Conservation (phyloP, 2,888 invertebrate genomes). For the Ditylenchus weischeri region DNA sequence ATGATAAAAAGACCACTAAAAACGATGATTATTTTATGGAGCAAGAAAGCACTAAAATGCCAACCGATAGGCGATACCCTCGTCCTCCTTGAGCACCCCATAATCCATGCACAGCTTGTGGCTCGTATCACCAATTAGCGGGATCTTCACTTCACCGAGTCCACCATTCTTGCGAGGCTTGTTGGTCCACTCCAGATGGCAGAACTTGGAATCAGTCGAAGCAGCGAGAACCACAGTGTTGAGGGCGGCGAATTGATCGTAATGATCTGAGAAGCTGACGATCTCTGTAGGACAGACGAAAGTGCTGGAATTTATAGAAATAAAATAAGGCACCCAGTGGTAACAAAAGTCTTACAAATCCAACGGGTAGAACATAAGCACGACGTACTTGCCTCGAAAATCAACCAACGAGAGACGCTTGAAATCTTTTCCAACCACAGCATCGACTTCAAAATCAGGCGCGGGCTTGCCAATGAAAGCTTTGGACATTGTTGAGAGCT, state of each 20-base stretch:
- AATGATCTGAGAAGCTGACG: constrained; percentile 90
- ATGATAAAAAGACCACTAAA: constrained; percentile 88
- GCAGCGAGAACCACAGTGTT: constrained; percentile 68
- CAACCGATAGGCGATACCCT: constrained; percentile 76
- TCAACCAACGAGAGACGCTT: too few relatives aligned
- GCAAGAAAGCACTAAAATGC: constrained; percentile 2
- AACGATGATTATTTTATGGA: background rate
- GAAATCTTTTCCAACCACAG: too few relatives aligned
- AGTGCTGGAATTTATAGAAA: constrained; percentile 60
- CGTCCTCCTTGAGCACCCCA: constrained; percentile 84
- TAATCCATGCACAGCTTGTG: constrained; percentile 77
- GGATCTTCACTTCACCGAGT: constrained; percentile 87
- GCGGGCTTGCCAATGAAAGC: too few relatives aligned
- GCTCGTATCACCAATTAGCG: constrained; percentile 87
- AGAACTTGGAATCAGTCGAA: constrained; percentile 91
- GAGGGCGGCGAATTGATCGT: constrained; percentile 64
- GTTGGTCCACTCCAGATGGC: constrained; percentile 81
- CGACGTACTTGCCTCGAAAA: constrained; percentile 57
- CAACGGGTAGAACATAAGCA: constrained; percentile 58
- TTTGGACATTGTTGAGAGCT: too few relatives aligned
- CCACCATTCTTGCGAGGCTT: constrained; percentile 81
- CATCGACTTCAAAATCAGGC: too few relatives aligned
- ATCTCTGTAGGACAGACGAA: constrained; percentile 78
- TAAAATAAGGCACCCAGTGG: background rate
- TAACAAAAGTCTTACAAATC: constrained; percentile 47